These are phyloP conservation scores for Bos taurus DNA, from an alignment of 2,113 vertebrate species.

Conservation along the genomic window ARS-UCD2.0 NC_037340.1:69442001-69442500, in stretches of 20 bases:
- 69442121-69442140: neutral
- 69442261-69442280: neutral
- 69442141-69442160: neutral
- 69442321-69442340: neutral
- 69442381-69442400: neutral
- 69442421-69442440: neutral
- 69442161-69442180: neutral
- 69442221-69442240: constrained; percentile 9
- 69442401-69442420: neutral
- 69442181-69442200: neutral
- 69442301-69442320: neutral
- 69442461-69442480: neutral
- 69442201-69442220: neutral
- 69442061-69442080: neutral
- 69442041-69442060: neutral
- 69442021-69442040: neutral
- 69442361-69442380: neutral
- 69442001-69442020: neutral
- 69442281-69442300: neutral
- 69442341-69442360: neutral
- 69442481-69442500: constrained; percentile 3
- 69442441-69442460: neutral
- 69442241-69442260: neutral
- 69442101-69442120: neutral
- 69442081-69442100: neutral